Percentiles rank a stretch among this genome's conserved stretches.
Evolutionary conservation across 2,113 vertebrate species (phyloP).

Genomic region (Mus spicilegus): DNA sequence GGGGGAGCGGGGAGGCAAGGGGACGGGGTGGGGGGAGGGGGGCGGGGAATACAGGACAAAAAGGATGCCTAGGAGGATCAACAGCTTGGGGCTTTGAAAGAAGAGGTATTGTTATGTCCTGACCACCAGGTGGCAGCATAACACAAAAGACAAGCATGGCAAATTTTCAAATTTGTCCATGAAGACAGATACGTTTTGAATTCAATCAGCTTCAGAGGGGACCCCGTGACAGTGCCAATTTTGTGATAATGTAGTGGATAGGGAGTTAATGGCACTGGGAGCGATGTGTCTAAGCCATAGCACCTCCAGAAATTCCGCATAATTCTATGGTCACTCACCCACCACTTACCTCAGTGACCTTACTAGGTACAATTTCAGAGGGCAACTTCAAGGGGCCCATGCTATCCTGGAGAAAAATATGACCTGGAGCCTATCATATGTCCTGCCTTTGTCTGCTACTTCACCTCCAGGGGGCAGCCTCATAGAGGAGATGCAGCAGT

Average conservation of each 20-base stretch:
- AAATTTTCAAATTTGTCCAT: background rate
- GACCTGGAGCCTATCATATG: background rate
- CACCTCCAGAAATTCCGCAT: background rate
- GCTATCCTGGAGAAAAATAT: background rate
- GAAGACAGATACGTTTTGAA: background rate
- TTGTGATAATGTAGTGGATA: background rate
- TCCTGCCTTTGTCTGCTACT: background rate
- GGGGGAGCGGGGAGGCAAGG: too few relatives aligned
- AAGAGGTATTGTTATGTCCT: background rate
- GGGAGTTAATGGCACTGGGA: background rate
- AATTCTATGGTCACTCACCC: background rate
- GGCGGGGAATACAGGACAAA: background rate
- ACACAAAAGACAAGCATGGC: constrained; percentile 54
- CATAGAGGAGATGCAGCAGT: background rate
- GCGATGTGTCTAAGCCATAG: background rate
- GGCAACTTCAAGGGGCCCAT: background rate
- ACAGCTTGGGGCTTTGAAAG: background rate
- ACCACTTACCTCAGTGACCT: background rate
- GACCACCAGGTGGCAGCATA: constrained; percentile 84
- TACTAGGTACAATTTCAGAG: background rate
- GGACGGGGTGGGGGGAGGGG: too few relatives aligned
- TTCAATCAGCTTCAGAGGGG: background rate
- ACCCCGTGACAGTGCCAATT: background rate
- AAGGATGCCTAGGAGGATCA: too few relatives aligned
- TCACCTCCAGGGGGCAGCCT: too few relatives aligned